Percentiles rank a stretch among this genome's conserved stretches.
These are phyloP conservation scores for Thecocarcelia acutangulata DNA, from an alignment of 2,888 invertebrate genomes.

Conservation along the genomic window DNA sequence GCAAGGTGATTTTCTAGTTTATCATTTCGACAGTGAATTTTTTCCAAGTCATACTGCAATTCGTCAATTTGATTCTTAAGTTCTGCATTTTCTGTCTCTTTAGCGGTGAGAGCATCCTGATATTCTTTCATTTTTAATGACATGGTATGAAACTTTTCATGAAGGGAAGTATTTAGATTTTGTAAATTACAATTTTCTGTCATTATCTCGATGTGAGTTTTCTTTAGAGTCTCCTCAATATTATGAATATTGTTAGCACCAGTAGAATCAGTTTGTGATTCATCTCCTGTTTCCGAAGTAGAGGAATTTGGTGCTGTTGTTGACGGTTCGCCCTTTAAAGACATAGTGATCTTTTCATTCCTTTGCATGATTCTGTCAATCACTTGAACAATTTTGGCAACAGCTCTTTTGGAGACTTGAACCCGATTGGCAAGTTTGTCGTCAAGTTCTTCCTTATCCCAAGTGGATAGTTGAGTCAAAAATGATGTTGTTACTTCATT, in stretches of 20 bases:
- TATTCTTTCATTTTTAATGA: slow-evolving; percentile 92
- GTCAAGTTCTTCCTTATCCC: slow-evolving; percentile 98
- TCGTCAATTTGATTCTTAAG: slow-evolving; percentile 98
- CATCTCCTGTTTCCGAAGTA: slow-evolving; percentile 60
- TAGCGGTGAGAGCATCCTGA: slow-evolving; percentile 89
- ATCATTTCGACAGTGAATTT: slow-evolving; percentile 93
- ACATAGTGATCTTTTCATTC: slow-evolving; percentile 95
- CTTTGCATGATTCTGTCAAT: slow-evolving; percentile 97
- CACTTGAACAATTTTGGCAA: slow-evolving; percentile 97
- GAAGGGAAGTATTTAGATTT: slow-evolving; percentile 93
- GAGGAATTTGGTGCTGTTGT: slow-evolving; percentile 36
- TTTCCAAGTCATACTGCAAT: slow-evolving; percentile 94
- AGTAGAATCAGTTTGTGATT: slow-evolving; percentile 63
- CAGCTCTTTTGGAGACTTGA: slow-evolving; percentile 97
- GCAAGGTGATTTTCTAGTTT: slow-evolving; percentile 95
- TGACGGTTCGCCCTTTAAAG: slow-evolving; percentile 86
- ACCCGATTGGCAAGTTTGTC: slow-evolving; percentile 97
- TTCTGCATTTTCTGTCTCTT: slow-evolving; percentile 97
- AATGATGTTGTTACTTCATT: slow-evolving; percentile 98
- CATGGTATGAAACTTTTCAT: slow-evolving; percentile 96
- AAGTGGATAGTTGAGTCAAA: slow-evolving; percentile 95
- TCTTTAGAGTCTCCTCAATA: slow-evolving; percentile 91
- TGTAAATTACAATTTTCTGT: slow-evolving; percentile 96
- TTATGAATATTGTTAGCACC: slow-evolving; percentile 68
- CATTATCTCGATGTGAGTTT: slow-evolving; percentile 93